Conservation (phyloP, 2,888 invertebrate genomes). For the Neocrepidodera transversa region DNA sequence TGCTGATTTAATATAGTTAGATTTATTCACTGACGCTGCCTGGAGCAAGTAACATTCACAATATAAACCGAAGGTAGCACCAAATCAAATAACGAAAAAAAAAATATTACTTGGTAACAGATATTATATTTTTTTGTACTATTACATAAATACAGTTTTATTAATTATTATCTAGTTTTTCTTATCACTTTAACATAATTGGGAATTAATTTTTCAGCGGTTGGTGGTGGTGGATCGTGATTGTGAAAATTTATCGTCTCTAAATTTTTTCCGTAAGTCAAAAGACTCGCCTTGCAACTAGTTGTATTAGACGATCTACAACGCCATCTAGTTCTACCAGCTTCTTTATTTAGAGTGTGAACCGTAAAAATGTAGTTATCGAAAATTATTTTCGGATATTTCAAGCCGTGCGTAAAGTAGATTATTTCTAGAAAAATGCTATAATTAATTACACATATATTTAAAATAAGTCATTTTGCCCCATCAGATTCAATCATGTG, state of each 20-base stretch:
- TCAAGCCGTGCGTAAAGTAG: constrained; percentile 30
- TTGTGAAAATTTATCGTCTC: constrained; percentile 26
- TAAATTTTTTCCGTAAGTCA: constrained; percentile 36
- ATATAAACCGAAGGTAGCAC: too few species aligned
- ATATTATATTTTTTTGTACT: too few species aligned
- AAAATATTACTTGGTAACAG: too few species aligned
- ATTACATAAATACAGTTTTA: too few species aligned
- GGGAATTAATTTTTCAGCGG: constrained; percentile 7
- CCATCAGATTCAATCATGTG: too few species aligned
- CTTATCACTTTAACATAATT: constrained; percentile 13
- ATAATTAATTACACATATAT: too few species aligned
- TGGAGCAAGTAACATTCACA: too few species aligned
- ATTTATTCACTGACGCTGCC: too few species aligned
- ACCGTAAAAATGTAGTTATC: constrained; percentile 33
- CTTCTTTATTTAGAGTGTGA: constrained; percentile 17
- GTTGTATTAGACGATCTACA: constrained; percentile 32
- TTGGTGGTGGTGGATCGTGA: constrained; percentile 6
- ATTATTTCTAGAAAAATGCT: constrained; percentile 35
- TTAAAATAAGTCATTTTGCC: too few species aligned
- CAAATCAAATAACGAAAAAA: too few species aligned
- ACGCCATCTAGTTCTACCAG: constrained; percentile 35
- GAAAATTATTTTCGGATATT: constrained; percentile 36
- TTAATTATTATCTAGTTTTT: neutral
- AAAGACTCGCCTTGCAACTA: constrained; percentile 34
- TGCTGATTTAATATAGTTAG: too few species aligned